Conservation (phyloP, 2,113 vertebrate species). For the Willisornis vidua region DNA sequence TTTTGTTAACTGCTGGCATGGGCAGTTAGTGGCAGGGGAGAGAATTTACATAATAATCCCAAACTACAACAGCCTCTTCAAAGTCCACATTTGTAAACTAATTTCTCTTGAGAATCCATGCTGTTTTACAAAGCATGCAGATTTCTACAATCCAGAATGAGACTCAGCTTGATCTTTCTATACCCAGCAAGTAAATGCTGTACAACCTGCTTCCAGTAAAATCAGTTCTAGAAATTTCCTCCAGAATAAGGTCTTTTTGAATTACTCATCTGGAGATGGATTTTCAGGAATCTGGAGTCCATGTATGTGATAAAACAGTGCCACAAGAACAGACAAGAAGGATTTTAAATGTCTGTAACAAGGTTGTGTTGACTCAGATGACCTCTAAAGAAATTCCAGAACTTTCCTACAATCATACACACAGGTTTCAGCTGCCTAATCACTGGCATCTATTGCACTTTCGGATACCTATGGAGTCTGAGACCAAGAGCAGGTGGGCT, state of each 20-base stretch:
- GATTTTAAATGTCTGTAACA: background rate
- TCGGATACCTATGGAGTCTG: background rate
- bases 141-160: background rate
- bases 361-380: background rate
- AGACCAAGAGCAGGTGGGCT: background rate
- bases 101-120: background rate
- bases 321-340: background rate
- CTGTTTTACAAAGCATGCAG: background rate
- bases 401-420: background rate
- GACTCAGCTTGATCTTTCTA: background rate
- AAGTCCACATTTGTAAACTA: background rate
- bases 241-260: background rate
- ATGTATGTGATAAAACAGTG: background rate
- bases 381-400: background rate
- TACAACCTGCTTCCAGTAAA: background rate
- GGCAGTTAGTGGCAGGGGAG: too few relatives aligned
- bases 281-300: background rate
- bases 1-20: too few relatives aligned
- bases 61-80: background rate
- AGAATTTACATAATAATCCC: too few relatives aligned
- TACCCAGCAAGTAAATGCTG: background rate
- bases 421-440: background rate
- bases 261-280: background rate
- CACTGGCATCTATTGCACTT: background rate
- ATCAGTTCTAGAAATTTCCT: background rate